Base-by-base conservation (phyloP, 2,888 invertebrate genomes). In the Chaetogeoica ovagalla region DNA sequence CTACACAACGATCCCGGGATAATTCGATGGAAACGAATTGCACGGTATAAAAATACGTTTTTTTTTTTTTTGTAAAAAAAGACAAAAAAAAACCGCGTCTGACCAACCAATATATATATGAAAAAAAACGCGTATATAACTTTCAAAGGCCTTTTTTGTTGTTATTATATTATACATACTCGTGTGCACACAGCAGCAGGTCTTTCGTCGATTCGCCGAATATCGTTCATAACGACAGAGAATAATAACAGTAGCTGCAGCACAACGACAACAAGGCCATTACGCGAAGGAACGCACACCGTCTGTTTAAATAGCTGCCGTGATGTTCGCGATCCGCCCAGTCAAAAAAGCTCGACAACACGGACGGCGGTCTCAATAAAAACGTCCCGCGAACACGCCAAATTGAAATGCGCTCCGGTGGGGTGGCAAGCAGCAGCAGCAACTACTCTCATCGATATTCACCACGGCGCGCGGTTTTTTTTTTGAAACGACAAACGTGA, bases 401-500 rank as follows among this genome's bases (percentile, higher is more conserved):
- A 76, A 76, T 68, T 68, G 75, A 76, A 75, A 68, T 30, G 66
- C 66, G 66, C 66, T 68, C 48, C 15, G 75, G 43, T 23, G 30
- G 19, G 75, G 43, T 23, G 30, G 19, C 13, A n/a, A 8, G 30
- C 30, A 59, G 48, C n/a, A n/a, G n/a, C n/a, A n/a, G n/a, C n/a
- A n/a, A n/a, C n/a, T n/a, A n/a, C n/a, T n/a, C 75, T 76, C 75
- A 76, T 76, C 75, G 66, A 76, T 68, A 76, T 76, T 76, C 75
- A 76, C 75, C 75, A 76, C 75, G n/a, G 13, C 66, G 9, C 57
- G 59, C 23, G 19, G 43, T 75, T 75, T 76, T 76, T 73, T 30
- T n/a, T n/a, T n/a, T n/a, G n/a, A n/a, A 76, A 76, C 75, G 75
- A 76, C 75, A 76, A 76, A 68, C 75, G 75, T 76, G 75, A 76